Conservation (phyloP, 2,797 vertebrate species). For the Galaxias olidus region DNA sequence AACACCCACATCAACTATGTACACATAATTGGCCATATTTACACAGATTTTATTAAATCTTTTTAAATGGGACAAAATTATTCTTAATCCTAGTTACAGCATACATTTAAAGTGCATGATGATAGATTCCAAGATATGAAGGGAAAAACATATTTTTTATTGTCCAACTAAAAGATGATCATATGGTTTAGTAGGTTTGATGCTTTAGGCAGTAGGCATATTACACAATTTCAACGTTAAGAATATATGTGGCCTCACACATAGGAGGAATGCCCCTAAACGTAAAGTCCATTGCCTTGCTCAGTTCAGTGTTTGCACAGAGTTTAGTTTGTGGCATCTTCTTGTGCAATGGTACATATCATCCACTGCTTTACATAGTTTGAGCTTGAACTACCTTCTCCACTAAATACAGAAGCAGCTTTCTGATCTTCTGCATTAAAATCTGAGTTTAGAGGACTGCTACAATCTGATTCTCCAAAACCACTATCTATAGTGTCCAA, state of each 20-base stretch:
- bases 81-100: no score
- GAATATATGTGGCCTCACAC: no score
- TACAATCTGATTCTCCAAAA: conserved; percentile 86
- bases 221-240: no score
- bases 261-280: neutral
- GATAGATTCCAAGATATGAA: conserved; percentile 12
- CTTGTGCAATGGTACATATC: conserved; percentile 48
- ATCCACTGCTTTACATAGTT: conserved; percentile 82
- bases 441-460: conserved; percentile 65
- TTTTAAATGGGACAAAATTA: no score
- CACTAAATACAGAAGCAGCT: conserved; percentile 45
- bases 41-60: no score
- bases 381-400: conserved; percentile 54
- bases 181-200: no score
- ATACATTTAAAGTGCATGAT: conserved; percentile 12
- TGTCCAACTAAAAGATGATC: no score
- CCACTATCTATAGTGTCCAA: conserved; percentile 92
- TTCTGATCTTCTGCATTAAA: conserved; percentile 43
- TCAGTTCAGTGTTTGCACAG: neutral
- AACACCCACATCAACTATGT: no score
- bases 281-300: neutral
- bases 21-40: no score
- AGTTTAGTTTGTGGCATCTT: conserved; percentile 30
- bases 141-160: neutral
- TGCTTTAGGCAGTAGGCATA: no score